Conservation (phyloP, 2,888 invertebrate species). For the Eupithecia pulchellata region DNA sequence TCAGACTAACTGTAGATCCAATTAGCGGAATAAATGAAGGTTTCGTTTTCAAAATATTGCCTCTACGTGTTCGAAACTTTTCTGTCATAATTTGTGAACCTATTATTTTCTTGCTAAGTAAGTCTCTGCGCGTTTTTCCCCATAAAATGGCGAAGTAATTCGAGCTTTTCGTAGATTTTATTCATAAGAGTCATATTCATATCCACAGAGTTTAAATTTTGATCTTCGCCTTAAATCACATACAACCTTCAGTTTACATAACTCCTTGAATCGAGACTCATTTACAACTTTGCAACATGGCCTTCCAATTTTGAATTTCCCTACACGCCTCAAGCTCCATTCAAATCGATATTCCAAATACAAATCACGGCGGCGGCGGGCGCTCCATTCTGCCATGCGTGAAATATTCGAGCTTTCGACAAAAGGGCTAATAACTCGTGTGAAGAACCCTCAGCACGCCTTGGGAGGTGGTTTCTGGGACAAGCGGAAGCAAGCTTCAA, state of each 20-base stretch:
- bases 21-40: constrained; percentile 28
- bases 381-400: constrained; percentile 67
- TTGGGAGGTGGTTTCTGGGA: constrained; percentile 34
- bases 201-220: not conserved
- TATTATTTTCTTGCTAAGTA: not conserved
- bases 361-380: constrained; percentile 22
- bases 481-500: constrained; percentile 40
- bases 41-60: constrained; percentile 14
- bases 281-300: not conserved
- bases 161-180: not conserved
- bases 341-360: constrained; percentile 31
- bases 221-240: not conserved
- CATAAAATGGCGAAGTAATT: not conserved
- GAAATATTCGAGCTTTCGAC: constrained; percentile 74
- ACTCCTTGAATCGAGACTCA: not conserved
- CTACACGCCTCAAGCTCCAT: constrained; percentile 3
- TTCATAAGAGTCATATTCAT: too few relatives aligned
- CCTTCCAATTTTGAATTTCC: constrained; percentile 21
- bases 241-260: not conserved
- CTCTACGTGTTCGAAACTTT: not conserved
- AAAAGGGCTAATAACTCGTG: constrained; percentile 83
- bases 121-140: not conserved
- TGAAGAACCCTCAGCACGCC: constrained; percentile 74
- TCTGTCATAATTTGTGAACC: not conserved
- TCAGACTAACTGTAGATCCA: constrained; percentile 21